Conservation (phyloP, 2,797 vertebrate genomes). For the Spizella passerina region DNA sequence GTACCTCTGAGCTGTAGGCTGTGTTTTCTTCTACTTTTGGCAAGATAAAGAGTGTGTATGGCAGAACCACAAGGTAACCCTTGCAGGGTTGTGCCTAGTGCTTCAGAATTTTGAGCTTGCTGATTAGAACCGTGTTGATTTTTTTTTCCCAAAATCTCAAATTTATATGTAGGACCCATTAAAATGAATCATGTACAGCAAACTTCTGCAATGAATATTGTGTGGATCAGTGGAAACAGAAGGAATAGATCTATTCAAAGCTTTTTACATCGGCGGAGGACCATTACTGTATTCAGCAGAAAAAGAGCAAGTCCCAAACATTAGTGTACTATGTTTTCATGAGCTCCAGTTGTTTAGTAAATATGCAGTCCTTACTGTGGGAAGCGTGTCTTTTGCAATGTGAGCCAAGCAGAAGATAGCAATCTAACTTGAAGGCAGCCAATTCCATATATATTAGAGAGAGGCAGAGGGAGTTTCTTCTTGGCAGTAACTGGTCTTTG, state of each 20-base stretch:
- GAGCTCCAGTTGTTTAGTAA: neutral
- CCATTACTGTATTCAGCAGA: neutral
- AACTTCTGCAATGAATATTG: neutral
- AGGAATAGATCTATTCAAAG: neutral
- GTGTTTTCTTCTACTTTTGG: neutral
- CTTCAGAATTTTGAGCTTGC: neutral
- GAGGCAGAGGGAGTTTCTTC: neutral
- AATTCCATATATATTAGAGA: neutral
- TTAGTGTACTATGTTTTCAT: neutral
- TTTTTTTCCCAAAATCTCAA: neutral
- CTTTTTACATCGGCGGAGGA: neutral
- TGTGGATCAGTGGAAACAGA: neutral
- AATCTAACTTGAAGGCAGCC: neutral
- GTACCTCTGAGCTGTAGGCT: neutral
- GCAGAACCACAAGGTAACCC: neutral
- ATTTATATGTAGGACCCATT: neutral
- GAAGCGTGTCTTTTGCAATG: neutral
- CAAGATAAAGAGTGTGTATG: neutral
- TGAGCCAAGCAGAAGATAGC: neutral
- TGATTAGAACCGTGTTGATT: neutral
- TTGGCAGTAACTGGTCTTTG: neutral
- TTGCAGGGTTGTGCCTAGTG: neutral
- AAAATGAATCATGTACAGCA: rapidly evolving
- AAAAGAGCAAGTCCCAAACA: neutral
- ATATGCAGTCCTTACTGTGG: neutral